Evolutionary conservation across 92 coral and sea anemone species (phyloP).

Genomic region (Metridium senile): DNA sequence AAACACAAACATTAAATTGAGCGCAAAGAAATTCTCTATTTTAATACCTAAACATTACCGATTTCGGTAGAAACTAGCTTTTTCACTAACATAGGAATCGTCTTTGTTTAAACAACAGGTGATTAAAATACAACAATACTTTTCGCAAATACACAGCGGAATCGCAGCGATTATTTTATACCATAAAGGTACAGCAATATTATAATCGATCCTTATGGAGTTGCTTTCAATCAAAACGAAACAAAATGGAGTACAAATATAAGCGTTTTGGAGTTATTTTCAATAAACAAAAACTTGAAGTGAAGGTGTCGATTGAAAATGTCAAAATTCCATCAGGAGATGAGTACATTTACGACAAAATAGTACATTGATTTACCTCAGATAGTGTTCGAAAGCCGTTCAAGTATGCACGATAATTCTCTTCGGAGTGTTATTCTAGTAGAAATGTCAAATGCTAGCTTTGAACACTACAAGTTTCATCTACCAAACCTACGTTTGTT

Average conservation of each 20-base stretch:
- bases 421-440: neutral
- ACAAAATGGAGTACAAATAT: neutral
- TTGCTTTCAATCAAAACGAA: neutral
- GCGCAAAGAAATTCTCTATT: too few species aligned
- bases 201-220: neutral
- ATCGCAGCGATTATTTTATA: too few species aligned
- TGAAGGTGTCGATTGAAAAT: neutral
- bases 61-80: too few species aligned
- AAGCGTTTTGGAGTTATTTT: too few species aligned
- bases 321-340: neutral
- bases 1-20: too few species aligned
- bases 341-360: neutral
- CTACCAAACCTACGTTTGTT: neutral
- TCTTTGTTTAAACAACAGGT: too few species aligned
- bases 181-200: neutral
- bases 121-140: too few species aligned
- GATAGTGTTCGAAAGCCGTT: neutral
- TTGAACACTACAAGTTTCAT: neutral
- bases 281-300: too few species aligned
- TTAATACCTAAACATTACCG: too few species aligned
- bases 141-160: too few species aligned
- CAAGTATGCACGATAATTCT: neutral
- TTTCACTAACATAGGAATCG: too few species aligned
- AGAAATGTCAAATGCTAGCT: neutral
- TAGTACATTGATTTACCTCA: neutral